Base-by-base conservation (phyloP, 2,797 vertebrate species). In the Cryptoblepharus egeriae region DNA sequence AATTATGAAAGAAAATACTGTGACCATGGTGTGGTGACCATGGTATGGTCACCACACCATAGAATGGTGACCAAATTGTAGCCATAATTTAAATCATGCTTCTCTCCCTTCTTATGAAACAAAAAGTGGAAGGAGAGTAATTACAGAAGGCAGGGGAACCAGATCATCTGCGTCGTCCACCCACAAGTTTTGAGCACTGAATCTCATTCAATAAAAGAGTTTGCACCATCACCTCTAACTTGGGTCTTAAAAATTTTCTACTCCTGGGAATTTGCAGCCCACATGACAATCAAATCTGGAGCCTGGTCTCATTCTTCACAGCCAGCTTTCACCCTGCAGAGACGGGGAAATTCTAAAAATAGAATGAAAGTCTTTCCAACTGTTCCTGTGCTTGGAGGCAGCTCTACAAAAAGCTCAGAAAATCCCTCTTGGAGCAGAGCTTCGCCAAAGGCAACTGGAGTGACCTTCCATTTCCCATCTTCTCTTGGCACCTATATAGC, bases 261-360 rank as follows among this genome's bases (percentile, higher is more conserved):
- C 32, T 55, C 63, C 63, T 55, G 24, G 24, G 45, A 24, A 26
- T 12, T 26, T n/a, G 52, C 60, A 32, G 28, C 22, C 42, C 26
- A 63, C 63, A 26, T 16, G 45, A 45, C 45, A 37, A 55, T 24
- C 22, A 65, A 32, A 64, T 32, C 10, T 64, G 20, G 61, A 64
- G 42, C 11, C 42, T 28, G 30, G 28, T 77, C 61, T 77, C 75
- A 6, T 4, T 67, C 39, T 70, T 71, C 73, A 82, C 71, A 80
- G 76, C 77, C 30, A 69, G 20, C 5, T 39, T 11, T 24, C 5
- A 74, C 49, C 49, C 49, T 52, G 71, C 0, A 0, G 30, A 81
- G 67, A 83, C 28, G 45, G 86, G 30, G 0, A 52, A 49, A 85
- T 30, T 71, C 83, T 86, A 87, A 90, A 94, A 93, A 85, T n/a